phyloP scores from a whole-genome alignment of 2,888 invertebrate genomes.

The Drosophila maculinotata region DNA sequence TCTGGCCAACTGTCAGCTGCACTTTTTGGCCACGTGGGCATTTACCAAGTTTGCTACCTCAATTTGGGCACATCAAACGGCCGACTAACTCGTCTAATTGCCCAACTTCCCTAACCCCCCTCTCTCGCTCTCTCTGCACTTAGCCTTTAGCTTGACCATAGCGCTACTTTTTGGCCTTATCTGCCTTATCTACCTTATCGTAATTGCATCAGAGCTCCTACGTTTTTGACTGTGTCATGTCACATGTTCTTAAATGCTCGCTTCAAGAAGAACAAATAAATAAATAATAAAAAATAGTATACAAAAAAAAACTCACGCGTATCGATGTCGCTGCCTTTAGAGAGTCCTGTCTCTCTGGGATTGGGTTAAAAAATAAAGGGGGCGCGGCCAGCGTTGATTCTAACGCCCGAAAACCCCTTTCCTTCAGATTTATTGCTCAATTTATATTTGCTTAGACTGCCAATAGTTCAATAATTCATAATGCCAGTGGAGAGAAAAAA shows the following conservation, averaged over 20 bases:
- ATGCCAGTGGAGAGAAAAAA: conserved; percentile 21
- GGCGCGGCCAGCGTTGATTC: conserved; percentile 36
- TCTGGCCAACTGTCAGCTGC: conserved; percentile 36
- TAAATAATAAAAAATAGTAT: neutral
- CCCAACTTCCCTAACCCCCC: conserved; percentile 1
- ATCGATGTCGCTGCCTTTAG: conserved; percentile 54
- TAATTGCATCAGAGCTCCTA: conserved; percentile 43
- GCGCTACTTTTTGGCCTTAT: conserved; percentile 44
- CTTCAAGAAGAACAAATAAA: conserved; percentile 13
- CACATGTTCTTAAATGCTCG: conserved; percentile 56
- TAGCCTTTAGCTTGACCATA: conserved; percentile 40
- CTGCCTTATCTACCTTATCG: conserved; percentile 48
- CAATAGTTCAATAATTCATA: conserved; percentile 77
- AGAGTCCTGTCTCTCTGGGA: neutral
- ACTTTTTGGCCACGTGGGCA: conserved; percentile 41
- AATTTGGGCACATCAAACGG: conserved; percentile 69
- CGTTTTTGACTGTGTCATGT: conserved; percentile 68
- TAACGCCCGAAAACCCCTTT: conserved; percentile 26
- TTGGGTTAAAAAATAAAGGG: conserved; percentile 1
- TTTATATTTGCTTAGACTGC: conserved; percentile 79
- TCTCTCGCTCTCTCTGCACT: neutral
- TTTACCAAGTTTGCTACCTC: conserved; percentile 37
- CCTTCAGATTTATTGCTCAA: conserved; percentile 69
- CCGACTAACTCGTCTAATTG: conserved; percentile 72
- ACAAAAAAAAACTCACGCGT: conserved; percentile 64